Conservation (phyloP, 1,140 invertebrate species). For the Micrasema longulum region DNA sequence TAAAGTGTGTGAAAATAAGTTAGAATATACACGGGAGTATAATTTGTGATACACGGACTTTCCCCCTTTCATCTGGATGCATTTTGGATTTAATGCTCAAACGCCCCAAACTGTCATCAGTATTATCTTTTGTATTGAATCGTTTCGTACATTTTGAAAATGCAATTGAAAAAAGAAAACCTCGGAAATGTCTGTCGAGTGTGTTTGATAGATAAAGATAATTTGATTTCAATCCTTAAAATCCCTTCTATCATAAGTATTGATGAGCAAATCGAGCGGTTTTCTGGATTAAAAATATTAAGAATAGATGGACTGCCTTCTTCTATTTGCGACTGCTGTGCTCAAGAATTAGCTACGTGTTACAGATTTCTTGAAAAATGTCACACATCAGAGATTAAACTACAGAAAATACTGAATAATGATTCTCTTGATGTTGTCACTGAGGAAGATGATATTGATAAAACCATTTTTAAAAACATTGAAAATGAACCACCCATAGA, state of each 20-base stretch:
- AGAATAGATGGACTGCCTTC: background rate
- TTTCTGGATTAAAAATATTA: slow-evolving; percentile 8
- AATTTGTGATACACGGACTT: no score
- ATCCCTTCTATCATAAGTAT: background rate
- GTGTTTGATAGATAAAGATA: slow-evolving; percentile 4
- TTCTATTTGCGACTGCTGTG: background rate
- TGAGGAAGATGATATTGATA: no score
- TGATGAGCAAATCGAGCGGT: background rate
- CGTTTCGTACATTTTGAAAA: no score
- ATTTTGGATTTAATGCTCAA: no score
- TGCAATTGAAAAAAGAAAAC: background rate
- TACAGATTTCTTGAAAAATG: slow-evolving; percentile 48
- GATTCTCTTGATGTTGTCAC: no score
- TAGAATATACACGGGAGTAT: no score
- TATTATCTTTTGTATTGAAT: no score
- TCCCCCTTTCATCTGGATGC: no score
- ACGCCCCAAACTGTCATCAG: no score
- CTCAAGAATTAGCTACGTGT: slow-evolving; percentile 1
- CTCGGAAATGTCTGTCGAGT: slow-evolving; percentile 3
- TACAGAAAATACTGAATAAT: slow-evolving; percentile 36
- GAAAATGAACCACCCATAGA: no score
- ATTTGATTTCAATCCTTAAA: slow-evolving; percentile 12
- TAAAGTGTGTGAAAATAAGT: no score
- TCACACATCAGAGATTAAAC: slow-evolving; percentile 69
- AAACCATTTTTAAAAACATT: no score